These are phyloP conservation scores for Molossus molossus DNA, from an alignment of 2,797 vertebrate species.

Conservation along the genomic window DNA sequence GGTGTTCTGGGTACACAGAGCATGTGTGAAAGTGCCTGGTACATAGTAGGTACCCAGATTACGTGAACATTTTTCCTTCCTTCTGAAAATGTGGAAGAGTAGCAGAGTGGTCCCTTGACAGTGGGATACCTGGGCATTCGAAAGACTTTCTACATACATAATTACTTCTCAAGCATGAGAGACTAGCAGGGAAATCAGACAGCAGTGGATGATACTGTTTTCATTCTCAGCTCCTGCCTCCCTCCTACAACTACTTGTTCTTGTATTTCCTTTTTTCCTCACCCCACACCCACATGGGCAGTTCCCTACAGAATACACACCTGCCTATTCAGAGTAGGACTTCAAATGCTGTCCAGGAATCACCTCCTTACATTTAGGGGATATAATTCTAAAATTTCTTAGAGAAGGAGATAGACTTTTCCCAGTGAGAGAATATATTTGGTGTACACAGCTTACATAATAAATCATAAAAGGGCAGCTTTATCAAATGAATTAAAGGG, in stretches of 20 bases:
- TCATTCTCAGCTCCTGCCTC: neutral
- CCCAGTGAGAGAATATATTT: constrained; percentile 48
- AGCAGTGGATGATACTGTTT: neutral
- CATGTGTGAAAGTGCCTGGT: neutral
- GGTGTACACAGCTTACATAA: constrained; percentile 9
- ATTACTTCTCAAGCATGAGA: neutral
- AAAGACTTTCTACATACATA: neutral
- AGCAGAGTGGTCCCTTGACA: neutral
- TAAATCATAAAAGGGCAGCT: constrained; percentile 57
- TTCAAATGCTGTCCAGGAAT: constrained; percentile 58
- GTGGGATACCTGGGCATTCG: neutral
- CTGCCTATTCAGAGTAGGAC: constrained; percentile 21
- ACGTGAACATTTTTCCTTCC: neutral
- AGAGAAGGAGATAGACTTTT: constrained; percentile 26
- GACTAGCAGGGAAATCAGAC: neutral
- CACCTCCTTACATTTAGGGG: neutral
- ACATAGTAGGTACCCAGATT: neutral
- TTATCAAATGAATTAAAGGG: constrained; percentile 57
- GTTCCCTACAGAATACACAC: neutral
- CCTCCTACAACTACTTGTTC: neutral
- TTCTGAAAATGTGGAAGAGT: neutral
- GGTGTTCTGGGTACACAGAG: neutral
- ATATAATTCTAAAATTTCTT: constrained; percentile 59
- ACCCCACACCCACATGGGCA: neutral
- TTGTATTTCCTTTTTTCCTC: neutral